Evolutionary conservation across 2,888 invertebrate genomes (phyloP), one percentile per base, ranked within the genome.

Genomic region (Ommatoiulus sabulosus): DNA sequence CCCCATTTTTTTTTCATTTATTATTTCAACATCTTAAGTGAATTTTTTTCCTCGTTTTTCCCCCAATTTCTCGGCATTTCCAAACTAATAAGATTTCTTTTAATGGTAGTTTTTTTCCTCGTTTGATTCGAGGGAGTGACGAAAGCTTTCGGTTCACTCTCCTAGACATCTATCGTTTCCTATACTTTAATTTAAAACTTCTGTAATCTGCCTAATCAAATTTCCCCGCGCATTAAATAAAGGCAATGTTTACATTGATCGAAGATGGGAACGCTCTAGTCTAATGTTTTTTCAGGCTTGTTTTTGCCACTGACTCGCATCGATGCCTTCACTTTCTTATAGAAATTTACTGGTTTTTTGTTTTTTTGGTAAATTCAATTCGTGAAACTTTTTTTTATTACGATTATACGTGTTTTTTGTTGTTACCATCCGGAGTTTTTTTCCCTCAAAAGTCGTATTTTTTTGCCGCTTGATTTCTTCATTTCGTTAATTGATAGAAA

Each of bases 161-260:
- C 72, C 6, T 24, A 24, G 20, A 24, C 24, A 72, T 72, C 72
- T 72, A 72, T 72, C 72, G 72, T 72, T 72, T 72, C 72, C 72
- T 72, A 72, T 72, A 72, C 72, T 72, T 7, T 72, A 72, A 72
- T 72, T 72, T 72, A 72, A 72, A 72, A 72, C 72, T 72, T 72
- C 6, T 72, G 72, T 72, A 72, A 72, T 72, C 72, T 72, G 72
- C 72, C 20, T 72, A 72, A 72, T 72, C 72, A 72, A 72, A 72
- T 72, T 72, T 72, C 72, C 72, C 72, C 72, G 24, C 24, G 72
- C 72, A 72, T 72, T 72, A 72, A 72, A 72, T 72, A 72, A 72
- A 72, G n/a, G 72, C 72, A 72, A 72, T 72, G 72, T 72, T 72
- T 72, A 72, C 72, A 72, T 72, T 20, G 72, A 72, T 72, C 24